A percentile compares a stretch with the other conserved stretches of the same genome.
Conservation (phyloP, 2,113 vertebrate genomes). For the Mesocricetus auratus region DNA sequence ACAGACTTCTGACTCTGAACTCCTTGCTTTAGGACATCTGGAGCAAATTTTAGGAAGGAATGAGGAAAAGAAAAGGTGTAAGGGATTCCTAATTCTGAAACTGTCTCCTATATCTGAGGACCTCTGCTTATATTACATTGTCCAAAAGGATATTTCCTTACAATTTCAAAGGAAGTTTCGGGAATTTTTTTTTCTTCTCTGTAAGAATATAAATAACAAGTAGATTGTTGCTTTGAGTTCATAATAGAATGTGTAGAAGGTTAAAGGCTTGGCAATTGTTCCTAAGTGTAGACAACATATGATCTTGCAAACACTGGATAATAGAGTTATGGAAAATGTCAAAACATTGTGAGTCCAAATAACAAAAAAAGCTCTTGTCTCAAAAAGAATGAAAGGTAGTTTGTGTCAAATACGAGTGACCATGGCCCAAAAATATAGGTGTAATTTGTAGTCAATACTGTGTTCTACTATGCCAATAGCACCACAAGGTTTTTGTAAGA, state of each 20-base stretch:
- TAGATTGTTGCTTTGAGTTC: neutral
- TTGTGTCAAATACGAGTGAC: neutral
- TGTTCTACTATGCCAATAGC: neutral
- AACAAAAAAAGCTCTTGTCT: neutral
- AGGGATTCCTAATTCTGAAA: neutral
- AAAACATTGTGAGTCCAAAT: neutral
- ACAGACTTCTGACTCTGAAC: accelerated
- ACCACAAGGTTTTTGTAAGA: too few relatives aligned
- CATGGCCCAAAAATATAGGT: too few relatives aligned
- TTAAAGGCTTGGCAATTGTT: neutral
- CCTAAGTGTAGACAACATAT: neutral
- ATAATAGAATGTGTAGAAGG: neutral
- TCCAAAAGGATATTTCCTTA: neutral
- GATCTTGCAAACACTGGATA: neutral
- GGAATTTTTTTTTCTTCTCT: neutral
- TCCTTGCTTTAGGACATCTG: neutral
- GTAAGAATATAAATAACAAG: neutral
- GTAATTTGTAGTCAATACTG: neutral
- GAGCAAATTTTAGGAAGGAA: neutral
- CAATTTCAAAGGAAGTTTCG: neutral
- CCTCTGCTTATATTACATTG: neutral
- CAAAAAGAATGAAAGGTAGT: neutral
- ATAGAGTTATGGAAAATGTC: neutral
- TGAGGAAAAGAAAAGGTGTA: neutral
- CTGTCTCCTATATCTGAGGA: neutral